phyloP scores from a whole-genome alignment of 1,140 invertebrate species.

The Drosophila tsacasi region DNA sequence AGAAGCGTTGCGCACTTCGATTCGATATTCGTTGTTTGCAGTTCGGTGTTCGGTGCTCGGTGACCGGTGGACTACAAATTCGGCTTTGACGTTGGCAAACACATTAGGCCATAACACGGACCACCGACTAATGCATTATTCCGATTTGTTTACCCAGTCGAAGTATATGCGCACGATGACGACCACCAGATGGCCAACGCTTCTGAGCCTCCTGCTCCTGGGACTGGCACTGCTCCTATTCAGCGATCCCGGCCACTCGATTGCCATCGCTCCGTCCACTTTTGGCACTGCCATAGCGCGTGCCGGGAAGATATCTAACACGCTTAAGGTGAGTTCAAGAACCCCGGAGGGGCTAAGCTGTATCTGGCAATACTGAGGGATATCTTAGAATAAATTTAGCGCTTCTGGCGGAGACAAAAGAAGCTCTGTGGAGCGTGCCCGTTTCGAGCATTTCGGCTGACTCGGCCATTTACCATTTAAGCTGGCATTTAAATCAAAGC shows the following conservation, averaged over 20 bases:
- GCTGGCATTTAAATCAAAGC: slow-evolving; percentile 54
- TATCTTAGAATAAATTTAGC: slow-evolving; percentile 36
- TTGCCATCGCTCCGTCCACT: slow-evolving; percentile 87
- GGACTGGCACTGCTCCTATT: slow-evolving; percentile 43
- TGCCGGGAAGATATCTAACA: slow-evolving; percentile 87
- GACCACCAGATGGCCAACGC: slow-evolving; percentile 43
- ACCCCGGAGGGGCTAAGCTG: neutral
- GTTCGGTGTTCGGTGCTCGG: slow-evolving; percentile 12
- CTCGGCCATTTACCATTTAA: slow-evolving; percentile 25
- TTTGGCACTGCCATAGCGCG: slow-evolving; percentile 87
- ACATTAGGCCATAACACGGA: slow-evolving; percentile 48
- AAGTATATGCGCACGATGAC: slow-evolving; percentile 54
- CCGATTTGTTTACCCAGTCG: slow-evolving; percentile 59
- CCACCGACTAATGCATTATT: slow-evolving; percentile 70
- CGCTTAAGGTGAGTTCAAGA: slow-evolving; percentile 86
- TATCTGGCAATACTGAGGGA: neutral
- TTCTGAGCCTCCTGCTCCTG: slow-evolving; percentile 44
- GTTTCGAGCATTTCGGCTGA: slow-evolving; percentile 56
- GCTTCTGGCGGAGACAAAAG: slow-evolving; percentile 14
- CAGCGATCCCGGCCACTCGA: slow-evolving; percentile 54
- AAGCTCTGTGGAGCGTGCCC: slow-evolving; percentile 57
- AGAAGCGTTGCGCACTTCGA: slow-evolving; percentile 56
- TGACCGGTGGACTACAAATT: slow-evolving; percentile 14
- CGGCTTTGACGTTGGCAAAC: slow-evolving; percentile 54
- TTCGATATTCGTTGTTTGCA: slow-evolving; percentile 41